These are phyloP conservation scores for Mimas tiliae DNA, from an alignment of 2,888 invertebrate species.

Conservation along the genomic window DNA sequence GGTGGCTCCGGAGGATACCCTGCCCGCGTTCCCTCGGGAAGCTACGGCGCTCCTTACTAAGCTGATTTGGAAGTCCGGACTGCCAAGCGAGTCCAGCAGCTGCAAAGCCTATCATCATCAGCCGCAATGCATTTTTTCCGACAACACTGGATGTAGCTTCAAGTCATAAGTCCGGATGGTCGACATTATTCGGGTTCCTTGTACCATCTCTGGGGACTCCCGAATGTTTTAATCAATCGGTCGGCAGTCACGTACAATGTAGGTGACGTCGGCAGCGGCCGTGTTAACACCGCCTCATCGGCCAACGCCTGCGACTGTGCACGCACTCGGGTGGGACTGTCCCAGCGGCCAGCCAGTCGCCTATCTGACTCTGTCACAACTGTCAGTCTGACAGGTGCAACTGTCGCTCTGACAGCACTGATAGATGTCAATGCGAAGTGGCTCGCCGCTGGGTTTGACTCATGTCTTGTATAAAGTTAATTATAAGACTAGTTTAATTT, in stretches of 20 bases:
- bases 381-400: constrained; percentile 37
- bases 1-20: constrained; percentile 84
- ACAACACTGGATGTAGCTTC: constrained; percentile 20
- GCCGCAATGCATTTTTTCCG: constrained; percentile 36
- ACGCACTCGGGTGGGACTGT: constrained; percentile 73
- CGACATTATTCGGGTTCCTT: constrained; percentile 67
- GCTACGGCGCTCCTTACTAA: constrained; percentile 89
- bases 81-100: constrained; percentile 36
- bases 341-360: constrained; percentile 75
- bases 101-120: constrained; percentile 25
- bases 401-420: constrained; percentile 41
- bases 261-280: constrained; percentile 71
- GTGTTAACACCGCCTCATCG: constrained; percentile 52
- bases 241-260: constrained; percentile 79
- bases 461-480: constrained; percentile 82
- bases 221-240: constrained; percentile 71
- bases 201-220: constrained; percentile 51
- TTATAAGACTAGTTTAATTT: constrained; percentile 77
- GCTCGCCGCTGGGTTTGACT: constrained; percentile 71
- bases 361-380: constrained; percentile 41
- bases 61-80: constrained; percentile 41
- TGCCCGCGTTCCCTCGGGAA: constrained; percentile 85
- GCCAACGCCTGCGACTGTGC: constrained; percentile 82
- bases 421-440: constrained; percentile 63
- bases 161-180: constrained; percentile 48